Base-by-base conservation (phyloP, 2,113 vertebrate species). In the Syngnathus typhle region DNA sequence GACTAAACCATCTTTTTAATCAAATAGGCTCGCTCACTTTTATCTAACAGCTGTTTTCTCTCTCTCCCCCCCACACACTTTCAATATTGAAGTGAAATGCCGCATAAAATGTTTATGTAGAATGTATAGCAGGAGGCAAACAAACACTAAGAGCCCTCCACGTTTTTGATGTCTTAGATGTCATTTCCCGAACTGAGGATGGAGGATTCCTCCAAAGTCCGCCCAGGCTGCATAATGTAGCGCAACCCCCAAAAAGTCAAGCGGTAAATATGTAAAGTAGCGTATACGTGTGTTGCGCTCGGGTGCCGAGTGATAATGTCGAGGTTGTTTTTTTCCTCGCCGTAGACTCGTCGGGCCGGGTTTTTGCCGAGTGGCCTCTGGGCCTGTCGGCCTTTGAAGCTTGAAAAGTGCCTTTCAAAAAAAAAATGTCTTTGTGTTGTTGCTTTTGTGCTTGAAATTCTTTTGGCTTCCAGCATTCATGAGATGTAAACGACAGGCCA, bases 221-320 rank as follows among this genome's bases (percentile, higher is more conserved):
- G 83, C 87, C 80, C 84, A 85, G 77, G 80, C 79, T 79, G 85
- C 81, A 83, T 83, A 87, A 88, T 84, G 85, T 84, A 77, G 77
- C 81, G 79, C 85, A 85, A 88, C 88, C 27, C 15, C 27, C 44
- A 79, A 81, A 86, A 86, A 85, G 83, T 85, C 80, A 86, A 86
- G 84, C 82, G 84, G 88, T 88, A 87, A 88, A 88, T 88, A 90
- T 90, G 88, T 85, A 85, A 87, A 86, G 83, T 87, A 82, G 84
- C 80, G 82, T 60, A 82, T 58, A 36, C 7, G 13, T 58, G 55
- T 36, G 55, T 58, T 15, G 27, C 36, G 55, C 1, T 15, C 16
- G 27, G 86, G 87, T 87, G 79, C 86, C 85, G 86, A 88, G 84
- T 85, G 87, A 88, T 89, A 88, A 86, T 85, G 79, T 82, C 84